phyloP scores from a whole-genome alignment of 2,888 invertebrate species.

The Drosophila demipolita region DNA sequence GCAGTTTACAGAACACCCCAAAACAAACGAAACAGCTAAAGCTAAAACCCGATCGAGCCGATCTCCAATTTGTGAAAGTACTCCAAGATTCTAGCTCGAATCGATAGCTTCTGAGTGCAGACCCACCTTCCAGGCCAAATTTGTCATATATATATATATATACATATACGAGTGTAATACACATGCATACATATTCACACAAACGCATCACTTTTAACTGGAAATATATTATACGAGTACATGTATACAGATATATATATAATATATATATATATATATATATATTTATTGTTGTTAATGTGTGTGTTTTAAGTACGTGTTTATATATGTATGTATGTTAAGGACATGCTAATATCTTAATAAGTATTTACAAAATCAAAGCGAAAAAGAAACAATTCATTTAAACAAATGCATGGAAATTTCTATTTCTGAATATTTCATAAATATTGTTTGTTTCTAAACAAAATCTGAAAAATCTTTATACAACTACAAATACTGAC shows the following conservation, averaged over 20 bases:
- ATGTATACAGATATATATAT: conserved; percentile 59
- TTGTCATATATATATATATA: background rate
- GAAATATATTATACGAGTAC: conserved; percentile 31
- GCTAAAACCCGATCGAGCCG: conserved; percentile 2
- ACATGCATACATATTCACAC: conserved; percentile 14
- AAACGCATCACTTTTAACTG: conserved; percentile 10
- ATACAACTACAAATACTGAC: conserved; percentile 67
- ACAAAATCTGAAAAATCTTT: conserved; percentile 50
- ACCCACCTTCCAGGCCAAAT: conserved; percentile 28
- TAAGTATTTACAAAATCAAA: conserved; percentile 61
- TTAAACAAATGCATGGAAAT: conserved; percentile 55
- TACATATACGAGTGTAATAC: background rate
- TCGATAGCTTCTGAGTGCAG: background rate
- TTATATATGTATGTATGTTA: conserved; percentile 18
- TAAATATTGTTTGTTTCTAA: conserved; percentile 45
- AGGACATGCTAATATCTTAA: conserved; percentile 35
- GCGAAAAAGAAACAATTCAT: conserved; percentile 60
- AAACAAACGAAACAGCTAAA: conserved; percentile 1
- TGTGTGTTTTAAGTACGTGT: conserved; percentile 59
- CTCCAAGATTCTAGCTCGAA: conserved; percentile 14
- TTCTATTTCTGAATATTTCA: conserved; percentile 44
- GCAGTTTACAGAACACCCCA: conserved; percentile 47
- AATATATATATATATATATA: conserved; percentile 62
- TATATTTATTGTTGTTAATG: conserved; percentile 71
- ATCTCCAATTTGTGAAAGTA: conserved; percentile 10